Evolutionary conservation across 2,113 vertebrate species (phyloP).

Genomic region (Butorides virescens): DNA sequence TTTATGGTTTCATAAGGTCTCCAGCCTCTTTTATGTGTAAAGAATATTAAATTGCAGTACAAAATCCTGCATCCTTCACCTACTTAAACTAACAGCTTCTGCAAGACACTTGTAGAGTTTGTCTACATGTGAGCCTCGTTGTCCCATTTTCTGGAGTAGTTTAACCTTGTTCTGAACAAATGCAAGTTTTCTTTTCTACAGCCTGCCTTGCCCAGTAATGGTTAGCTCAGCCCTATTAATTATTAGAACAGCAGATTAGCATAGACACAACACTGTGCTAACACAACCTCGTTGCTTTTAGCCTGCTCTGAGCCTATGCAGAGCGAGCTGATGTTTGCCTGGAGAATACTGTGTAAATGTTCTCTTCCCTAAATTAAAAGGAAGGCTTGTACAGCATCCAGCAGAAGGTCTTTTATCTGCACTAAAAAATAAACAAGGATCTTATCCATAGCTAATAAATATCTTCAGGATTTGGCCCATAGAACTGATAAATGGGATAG

Average conservation of each 20-base stretch:
- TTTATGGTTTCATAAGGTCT: not conserved
- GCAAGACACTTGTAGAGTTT: not conserved
- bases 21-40: not conserved
- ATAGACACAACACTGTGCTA: not conserved
- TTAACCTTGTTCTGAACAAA: not conserved
- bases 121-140: not conserved
- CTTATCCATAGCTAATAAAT: not conserved
- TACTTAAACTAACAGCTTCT: not conserved
- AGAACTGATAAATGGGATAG: constrained; percentile 1
- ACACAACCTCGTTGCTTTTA: not conserved
- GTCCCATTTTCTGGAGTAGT: not conserved
- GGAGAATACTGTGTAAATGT: not conserved
- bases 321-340: not conserved
- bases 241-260: not conserved
- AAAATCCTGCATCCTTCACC: not conserved
- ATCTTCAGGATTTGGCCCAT: not conserved
- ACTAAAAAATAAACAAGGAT: constrained; percentile 2
- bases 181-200: not conserved
- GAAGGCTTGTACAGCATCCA: not conserved
- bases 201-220: not conserved
- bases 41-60: not conserved
- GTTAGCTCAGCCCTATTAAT: not conserved
- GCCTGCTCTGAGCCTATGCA: not conserved
- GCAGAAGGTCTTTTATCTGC: constrained; percentile 14
- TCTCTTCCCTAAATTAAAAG: not conserved